Base-by-base conservation (phyloP, 2,888 invertebrate genomes). In the Kryphioiulus occultus region DNA sequence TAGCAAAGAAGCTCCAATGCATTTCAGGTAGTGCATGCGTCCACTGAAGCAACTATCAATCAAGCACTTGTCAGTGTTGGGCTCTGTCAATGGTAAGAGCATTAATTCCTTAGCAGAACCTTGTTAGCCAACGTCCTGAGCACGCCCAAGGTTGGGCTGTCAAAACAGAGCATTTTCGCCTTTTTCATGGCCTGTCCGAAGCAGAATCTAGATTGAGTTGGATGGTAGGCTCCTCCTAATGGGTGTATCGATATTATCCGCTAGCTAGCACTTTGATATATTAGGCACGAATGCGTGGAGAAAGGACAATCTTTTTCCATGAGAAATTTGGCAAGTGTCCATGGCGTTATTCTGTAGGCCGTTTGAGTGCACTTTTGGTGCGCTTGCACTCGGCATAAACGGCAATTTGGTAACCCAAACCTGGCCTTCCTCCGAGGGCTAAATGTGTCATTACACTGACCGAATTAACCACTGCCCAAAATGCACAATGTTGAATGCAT, bases 321-420 rank as follows among this genome's bases (percentile, higher is more conserved):
- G 53, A 59, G n/a, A 59, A 59, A 59, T n/a, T 59, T 59, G 53
- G 53, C 53, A 59, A 15, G n/a, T 59, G 53, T 59, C 53, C 53
- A 59, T n/a, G n/a, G n/a, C 15, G 47, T n/a, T n/a, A 59, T 59
- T 59, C n/a, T 59, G 53, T 59, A 59, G 53, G 53, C 53, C 53
- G 7, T 84, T 84, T 84, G 84, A 84, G 84, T 84, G 84, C 84
- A 84, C 2, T 17, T 84, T 84, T 19, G 84, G 84, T 84, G 84
- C 84, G 30, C 39, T 84, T 84, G 84, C n/a, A 84, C 84, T 26
- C 39, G 19, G 39, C 32, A 84, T 26, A 26, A 39, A 84, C 32
- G 4, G 5, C n/a, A 59, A n/a, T n/a, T 59, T 59, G n/a, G 53
- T 59, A 59, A 59, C 53, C n/a, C n/a, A 59, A 59, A 59, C 53